These are phyloP conservation scores for Coreius guichenoti DNA, from an alignment of 2,797 vertebrate genomes.

Conservation along the genomic window DNA sequence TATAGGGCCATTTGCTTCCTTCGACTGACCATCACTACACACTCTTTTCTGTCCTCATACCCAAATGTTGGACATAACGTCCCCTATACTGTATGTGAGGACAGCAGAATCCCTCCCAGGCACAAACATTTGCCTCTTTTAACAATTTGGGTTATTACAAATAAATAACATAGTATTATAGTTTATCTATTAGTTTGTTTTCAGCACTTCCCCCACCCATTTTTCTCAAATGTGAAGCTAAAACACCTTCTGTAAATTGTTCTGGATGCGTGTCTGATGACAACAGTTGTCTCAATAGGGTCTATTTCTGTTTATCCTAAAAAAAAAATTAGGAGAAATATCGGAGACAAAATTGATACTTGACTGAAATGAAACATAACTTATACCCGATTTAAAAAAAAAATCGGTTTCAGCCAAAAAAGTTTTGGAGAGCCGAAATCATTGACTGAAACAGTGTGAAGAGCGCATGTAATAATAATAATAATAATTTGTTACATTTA, in stretches of 20 bases:
- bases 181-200: neutral
- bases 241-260: neutral
- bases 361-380: neutral
- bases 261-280: neutral
- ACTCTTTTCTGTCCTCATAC: neutral
- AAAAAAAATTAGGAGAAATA: neutral
- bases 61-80: neutral
- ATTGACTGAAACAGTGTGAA: neutral
- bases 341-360: neutral
- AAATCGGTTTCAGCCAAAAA: no score
- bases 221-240: neutral
- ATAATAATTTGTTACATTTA: no score
- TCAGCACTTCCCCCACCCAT: neutral
- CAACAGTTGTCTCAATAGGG: neutral
- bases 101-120: neutral
- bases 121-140: neutral
- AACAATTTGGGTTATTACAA: neutral
- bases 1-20: neutral
- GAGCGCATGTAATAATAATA: no score
- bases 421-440: neutral
- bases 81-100: neutral
- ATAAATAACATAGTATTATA: neutral
- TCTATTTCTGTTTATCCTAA: neutral
- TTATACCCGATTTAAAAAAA: neutral
- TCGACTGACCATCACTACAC: neutral